Base-by-base conservation (phyloP, 2,888 invertebrate genomes). In the Flexamia atlantica region DNA sequence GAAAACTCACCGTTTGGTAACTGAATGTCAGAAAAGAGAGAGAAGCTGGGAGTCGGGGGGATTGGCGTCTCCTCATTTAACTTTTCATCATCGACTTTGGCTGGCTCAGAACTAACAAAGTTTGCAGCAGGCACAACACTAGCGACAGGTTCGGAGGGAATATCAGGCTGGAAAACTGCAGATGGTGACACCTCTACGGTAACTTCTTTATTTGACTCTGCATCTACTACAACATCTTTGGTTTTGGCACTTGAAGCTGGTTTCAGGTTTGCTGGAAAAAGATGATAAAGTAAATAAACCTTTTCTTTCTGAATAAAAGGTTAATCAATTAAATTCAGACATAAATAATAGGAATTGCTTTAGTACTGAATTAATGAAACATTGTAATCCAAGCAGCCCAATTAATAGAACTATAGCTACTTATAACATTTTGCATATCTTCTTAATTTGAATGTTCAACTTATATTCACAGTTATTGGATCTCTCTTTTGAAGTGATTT, bases 1-100 rank as follows among this genome's bases (percentile, higher is more conserved):
- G n/a, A n/a, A n/a, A 46, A n/a, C 36, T 70, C 50, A 82, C 82
- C 82, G 23, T 28, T 70, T 17, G 42, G 72, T 46, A n/a, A 5
- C 20, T 82, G 25, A n/a, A 82, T 25, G 28, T 68, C 50, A 17
- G 81, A 68, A 50, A 82, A 82, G 40, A 82, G 68, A n/a, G 60
- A 32, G 40, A 82, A 82, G 40, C 46, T 82, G 28, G 81, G 81
- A 2, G 72, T 72, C n/a, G 46, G n/a, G 28, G 82, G 72, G 12
- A 82, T 28, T 32, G 70, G 70, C 9, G 64, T 23, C 17, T 42
- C 46, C 50, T 72, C 20, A 20, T 23, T 72, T 20, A 20, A 4
- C 40, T 72, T 72, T n/a, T 72, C 40, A 10, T 40, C 40, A 23
- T 40, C 40, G n/a, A 23, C 72, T 32, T 50, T 46, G 2, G 46